Base-by-base conservation (phyloP, 35 echinoderm and acorn worm genomes). In the Hemicentrotus pulcherrimus region DNA sequence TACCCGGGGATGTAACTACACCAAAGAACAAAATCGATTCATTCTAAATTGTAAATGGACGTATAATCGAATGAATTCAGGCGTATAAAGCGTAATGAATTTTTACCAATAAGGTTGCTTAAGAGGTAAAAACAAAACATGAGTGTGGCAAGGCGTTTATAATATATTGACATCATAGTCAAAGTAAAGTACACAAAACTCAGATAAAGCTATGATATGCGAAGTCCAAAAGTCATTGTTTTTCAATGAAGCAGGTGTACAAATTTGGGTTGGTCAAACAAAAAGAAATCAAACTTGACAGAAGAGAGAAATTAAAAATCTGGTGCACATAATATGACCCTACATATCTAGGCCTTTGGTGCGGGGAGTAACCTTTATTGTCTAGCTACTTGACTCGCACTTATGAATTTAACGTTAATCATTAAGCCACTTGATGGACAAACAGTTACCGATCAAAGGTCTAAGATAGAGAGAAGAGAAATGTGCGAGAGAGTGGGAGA, bases 391-490 rank as follows among this genome's bases (percentile, higher is more conserved):
- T 93, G 91, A 93, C 91, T 93, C 91, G 3, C 31, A 93, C 91
- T 93, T 48, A 14, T 52, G 46, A 48, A 93, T 93, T 58, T 93
- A 93, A 58, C 91, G 45, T 93, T 93, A 93, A 93, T 93, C 46
- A 93, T 93, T 93, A 93, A 93, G 30, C 91, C 91, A 93, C 91
- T 93, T 41, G 88, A 90, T 33, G 88, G 32, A 18, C 18, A 5
- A 90, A 18, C 88, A 45, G 32, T 90, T 33, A 47, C 46, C 31
- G 88, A 90, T 24, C 88, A 90, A 90, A 90, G 88, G 88, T 90
- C 88, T 41, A 47, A 32, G 33, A 45, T 18, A 28, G 24, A 10
- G 88, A 90, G 88, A 7, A 86, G 86, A 22, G 86, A 30, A 30
- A 85, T 19, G 10, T 14, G 15, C 2, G 50, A 13, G 65, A 78